Evolutionary conservation across 2,888 invertebrate species (phyloP).

Genomic region (Diachrysia chrysitis): DNA sequence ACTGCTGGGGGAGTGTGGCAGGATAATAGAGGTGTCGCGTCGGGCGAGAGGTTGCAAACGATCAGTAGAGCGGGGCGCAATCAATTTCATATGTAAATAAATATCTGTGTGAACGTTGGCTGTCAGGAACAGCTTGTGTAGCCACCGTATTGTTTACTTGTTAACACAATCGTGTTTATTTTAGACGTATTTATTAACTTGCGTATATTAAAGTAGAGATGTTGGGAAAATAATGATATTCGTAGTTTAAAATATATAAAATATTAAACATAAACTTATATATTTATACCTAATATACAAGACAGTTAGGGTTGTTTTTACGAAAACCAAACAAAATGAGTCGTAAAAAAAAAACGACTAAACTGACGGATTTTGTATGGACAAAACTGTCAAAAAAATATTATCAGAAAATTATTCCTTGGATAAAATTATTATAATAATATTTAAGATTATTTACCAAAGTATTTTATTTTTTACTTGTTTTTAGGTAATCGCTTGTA

Average conservation of each 20-base stretch:
- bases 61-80: conserved; percentile 62
- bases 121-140: conserved; percentile 66
- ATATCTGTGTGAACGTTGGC: conserved; percentile 74
- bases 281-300: no score
- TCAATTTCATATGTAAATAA: conserved; percentile 81
- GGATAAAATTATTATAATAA: no score
- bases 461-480: no score
- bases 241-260: not conserved
- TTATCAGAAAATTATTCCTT: no score
- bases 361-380: no score
- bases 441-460: no score
- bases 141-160: conserved; percentile 43
- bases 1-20: conserved; percentile 40
- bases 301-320: no score
- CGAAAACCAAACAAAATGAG: no score
- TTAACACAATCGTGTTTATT: conserved; percentile 28
- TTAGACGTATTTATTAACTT: conserved; percentile 54
- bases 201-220: conserved; percentile 17
- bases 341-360: no score
- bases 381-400: no score
- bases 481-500: no score
- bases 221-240: not conserved
- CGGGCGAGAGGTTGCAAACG: conserved; percentile 51
- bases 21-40: conserved; percentile 35
- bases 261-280: no score